Evolutionary conservation across 2,113 vertebrate species (phyloP).

Genomic region (Herpetotheres cachinnans): DNA sequence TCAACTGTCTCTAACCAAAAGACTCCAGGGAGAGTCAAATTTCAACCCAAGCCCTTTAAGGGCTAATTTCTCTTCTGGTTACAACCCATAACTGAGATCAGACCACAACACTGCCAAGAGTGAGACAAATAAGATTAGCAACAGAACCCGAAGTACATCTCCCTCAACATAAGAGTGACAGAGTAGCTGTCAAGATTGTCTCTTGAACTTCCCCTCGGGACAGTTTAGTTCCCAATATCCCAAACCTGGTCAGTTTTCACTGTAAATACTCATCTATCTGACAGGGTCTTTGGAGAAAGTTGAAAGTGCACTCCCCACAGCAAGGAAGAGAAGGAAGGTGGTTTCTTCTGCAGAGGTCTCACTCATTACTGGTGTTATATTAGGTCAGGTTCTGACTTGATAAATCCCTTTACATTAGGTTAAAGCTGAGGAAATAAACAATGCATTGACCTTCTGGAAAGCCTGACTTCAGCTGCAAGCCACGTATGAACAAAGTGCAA

Average conservation of each 20-base stretch:
- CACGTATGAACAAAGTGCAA: background rate
- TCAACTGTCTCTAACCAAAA: background rate
- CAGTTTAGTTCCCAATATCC: background rate
- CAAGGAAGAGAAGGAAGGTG: background rate
- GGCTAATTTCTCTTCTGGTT: slow-evolving; percentile 21
- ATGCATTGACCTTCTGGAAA: background rate
- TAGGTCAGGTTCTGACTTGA: background rate
- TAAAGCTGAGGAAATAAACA: background rate
- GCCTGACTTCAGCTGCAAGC: background rate
- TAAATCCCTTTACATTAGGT: background rate
- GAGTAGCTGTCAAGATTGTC: background rate
- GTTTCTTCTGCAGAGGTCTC: background rate
- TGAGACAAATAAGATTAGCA: slow-evolving; percentile 1
- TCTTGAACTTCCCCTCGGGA: background rate
- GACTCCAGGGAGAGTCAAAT: slow-evolving; percentile 19
- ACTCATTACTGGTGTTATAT: background rate
- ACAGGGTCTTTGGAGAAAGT: background rate
- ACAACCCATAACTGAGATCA: slow-evolving; percentile 6
- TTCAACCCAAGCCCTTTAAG: slow-evolving; percentile 11
- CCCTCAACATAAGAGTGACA: background rate
- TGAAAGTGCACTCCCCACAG: background rate
- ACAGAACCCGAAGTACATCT: background rate
- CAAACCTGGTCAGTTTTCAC: background rate
- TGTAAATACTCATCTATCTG: background rate
- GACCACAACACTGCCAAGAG: background rate